Conservation (phyloP, 2,888 invertebrate genomes). For the Pterostichus niger region DNA sequence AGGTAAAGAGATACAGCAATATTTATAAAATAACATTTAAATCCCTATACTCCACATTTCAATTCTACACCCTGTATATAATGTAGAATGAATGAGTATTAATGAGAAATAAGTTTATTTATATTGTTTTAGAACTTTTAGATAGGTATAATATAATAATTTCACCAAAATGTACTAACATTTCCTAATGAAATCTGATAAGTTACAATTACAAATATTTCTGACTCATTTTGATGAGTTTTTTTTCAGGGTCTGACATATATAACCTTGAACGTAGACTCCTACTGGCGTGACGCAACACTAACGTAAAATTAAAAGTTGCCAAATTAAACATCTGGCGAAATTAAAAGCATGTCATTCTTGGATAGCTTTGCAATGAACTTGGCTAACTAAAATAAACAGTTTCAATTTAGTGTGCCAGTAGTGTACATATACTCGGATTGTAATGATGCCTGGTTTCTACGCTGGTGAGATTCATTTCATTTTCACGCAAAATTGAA, state of each 20-base stretch:
- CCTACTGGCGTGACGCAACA: constrained; percentile 8
- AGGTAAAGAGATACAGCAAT: no score
- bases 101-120: no score
- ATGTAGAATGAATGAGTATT: no score
- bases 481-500: neutral
- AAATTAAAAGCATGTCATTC: constrained; percentile 19
- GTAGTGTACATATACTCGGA: neutral
- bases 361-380: constrained; percentile 31
- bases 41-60: no score
- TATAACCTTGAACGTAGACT: neutral
- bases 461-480: neutral
- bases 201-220: neutral
- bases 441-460: constrained; percentile 3
- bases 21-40: no score
- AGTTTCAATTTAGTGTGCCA: neutral
- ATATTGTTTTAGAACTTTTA: no score
- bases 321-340: constrained; percentile 27
- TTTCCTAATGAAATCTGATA: no score
- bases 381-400: constrained; percentile 11
- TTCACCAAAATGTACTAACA: no score
- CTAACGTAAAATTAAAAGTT: constrained; percentile 16
- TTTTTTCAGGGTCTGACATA: constrained; percentile 3
- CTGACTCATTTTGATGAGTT: neutral
- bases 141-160: no score
- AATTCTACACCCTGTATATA: no score